Evolutionary conservation across 2,113 vertebrate genomes (phyloP), one percentile per base, ranked within the genome.

Genomic region (Nannobrachium achirus): DNA sequence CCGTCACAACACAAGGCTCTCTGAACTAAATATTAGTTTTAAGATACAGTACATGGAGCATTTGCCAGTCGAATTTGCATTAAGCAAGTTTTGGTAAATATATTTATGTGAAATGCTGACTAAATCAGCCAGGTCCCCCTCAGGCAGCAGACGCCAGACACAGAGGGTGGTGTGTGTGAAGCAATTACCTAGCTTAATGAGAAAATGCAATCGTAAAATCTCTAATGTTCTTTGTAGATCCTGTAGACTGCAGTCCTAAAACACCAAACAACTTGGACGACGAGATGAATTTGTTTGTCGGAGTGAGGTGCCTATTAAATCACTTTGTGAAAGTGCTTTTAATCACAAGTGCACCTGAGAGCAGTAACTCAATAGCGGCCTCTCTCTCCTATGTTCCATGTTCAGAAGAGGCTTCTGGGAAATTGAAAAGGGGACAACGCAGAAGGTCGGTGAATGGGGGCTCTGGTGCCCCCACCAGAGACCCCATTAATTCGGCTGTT

Each of bases 161-260:
- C 60, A n/a, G 60, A 53, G 41, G 48, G 46, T 52, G 40, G 63
- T 59, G 51, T 59, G 51, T 59, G 55, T 33, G 62, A 49, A 66
- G 56, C 42, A 66, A 73, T 61, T 66, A 53, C 38, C 19, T 15
- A 66, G 55, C 66, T 73, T 60, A 73, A 73, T 60, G 55, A 65
- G 45, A 53, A 73, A 65, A 64, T 65, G 16, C 50, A 15, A 71
- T 56, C 62, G 40, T 51, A 56, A 49, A 71, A 63, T 33, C 25
- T 56, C 59, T 61, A 52, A 52, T 44, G 57, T 52, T 48, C 56
- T 61, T 69, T 51, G 33, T 46, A 59, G 67, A 42, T 10, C 19
- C 55, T 8, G 14, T n/a, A 20, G 66, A 69, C 25, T 50, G 39
- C 33, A 49, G 65, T 33, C 20, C 7, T 25, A 33, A 55, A 49